Percentiles rank a stretch among this genome's conserved stretches.
Evolutionary conservation across 1,140 invertebrate species (phyloP).

Genomic region (Caenorhabditis remanei): DNA sequence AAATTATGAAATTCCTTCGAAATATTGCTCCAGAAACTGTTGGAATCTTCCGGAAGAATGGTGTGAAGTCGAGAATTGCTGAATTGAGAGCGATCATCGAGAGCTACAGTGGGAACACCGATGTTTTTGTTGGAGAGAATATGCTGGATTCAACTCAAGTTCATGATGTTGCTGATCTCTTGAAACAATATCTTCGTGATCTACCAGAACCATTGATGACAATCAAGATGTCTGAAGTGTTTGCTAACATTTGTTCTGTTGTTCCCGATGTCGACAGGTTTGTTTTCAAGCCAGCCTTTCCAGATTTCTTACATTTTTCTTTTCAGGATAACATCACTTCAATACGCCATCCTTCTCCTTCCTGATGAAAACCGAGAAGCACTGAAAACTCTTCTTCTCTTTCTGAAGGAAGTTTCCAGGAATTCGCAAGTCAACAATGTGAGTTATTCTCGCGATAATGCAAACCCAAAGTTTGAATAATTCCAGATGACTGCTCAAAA

Average conservation of each 20-base stretch:
- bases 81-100: constrained; percentile 54
- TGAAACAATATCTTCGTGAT: constrained; percentile 64
- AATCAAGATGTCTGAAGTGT: constrained; percentile 49
- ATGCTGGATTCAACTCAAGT: constrained; percentile 54
- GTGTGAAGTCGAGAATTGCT: constrained; percentile 62
- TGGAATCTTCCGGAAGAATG: constrained; percentile 65
- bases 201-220: constrained; percentile 65
- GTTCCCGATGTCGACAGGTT: constrained; percentile 62
- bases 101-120: constrained; percentile 55
- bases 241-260: constrained; percentile 55
- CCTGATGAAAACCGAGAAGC: constrained; percentile 64
- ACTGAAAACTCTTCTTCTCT: constrained; percentile 62
- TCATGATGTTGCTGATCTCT: constrained; percentile 63
- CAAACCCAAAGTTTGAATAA: background rate
- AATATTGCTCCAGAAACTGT: constrained; percentile 59
- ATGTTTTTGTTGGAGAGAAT: constrained; percentile 60
- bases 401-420: constrained; percentile 57
- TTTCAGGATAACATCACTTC: constrained; percentile 41
- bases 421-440: constrained; percentile 57
- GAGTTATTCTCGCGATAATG: background rate
- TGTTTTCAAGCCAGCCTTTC: background rate
- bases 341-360: constrained; percentile 60
- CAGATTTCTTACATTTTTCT: background rate
- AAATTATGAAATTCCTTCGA: constrained; percentile 58
- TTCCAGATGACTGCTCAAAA: constrained; percentile 64